Evolutionary conservation across 2,797 vertebrate genomes (phyloP).

Genomic region (Pachyuromys duprasi): DNA sequence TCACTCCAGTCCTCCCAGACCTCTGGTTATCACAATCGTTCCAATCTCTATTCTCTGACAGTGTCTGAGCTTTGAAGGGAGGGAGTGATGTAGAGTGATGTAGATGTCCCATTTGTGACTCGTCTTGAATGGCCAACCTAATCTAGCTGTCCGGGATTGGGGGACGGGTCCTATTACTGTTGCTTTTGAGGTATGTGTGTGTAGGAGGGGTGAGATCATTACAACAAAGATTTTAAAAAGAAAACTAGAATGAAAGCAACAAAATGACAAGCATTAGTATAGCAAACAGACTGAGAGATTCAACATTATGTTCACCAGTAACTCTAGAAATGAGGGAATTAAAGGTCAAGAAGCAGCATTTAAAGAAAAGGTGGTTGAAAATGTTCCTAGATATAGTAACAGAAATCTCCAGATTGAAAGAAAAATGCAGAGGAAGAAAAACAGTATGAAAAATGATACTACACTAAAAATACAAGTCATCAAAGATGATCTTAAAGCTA

Average conservation of each 20-base stretch:
- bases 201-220: not conserved
- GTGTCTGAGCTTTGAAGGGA: too few relatives aligned
- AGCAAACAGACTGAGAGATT: not conserved
- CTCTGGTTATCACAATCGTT: not conserved
- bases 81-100: too few relatives aligned
- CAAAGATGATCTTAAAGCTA: constrained; percentile 4
- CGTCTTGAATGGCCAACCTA: not conserved
- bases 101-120: not conserved
- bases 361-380: not conserved
- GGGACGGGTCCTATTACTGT: not conserved
- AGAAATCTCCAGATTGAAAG: not conserved
- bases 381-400: not conserved
- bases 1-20: not conserved
- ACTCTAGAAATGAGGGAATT: constrained; percentile 9
- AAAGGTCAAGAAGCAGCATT: not conserved
- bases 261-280: not conserved
- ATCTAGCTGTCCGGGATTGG: not conserved
- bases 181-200: not conserved
- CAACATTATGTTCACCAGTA: not conserved
- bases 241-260: not conserved
- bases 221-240: not conserved
- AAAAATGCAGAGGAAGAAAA: constrained; percentile 9
- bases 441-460: constrained; percentile 13
- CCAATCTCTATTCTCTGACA: too few relatives aligned
- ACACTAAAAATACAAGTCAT: not conserved